Conservation (phyloP, 30 jellyfish, hydroid and myxozoan genomes). For the Chrysaora quinquecirrha region DNA sequence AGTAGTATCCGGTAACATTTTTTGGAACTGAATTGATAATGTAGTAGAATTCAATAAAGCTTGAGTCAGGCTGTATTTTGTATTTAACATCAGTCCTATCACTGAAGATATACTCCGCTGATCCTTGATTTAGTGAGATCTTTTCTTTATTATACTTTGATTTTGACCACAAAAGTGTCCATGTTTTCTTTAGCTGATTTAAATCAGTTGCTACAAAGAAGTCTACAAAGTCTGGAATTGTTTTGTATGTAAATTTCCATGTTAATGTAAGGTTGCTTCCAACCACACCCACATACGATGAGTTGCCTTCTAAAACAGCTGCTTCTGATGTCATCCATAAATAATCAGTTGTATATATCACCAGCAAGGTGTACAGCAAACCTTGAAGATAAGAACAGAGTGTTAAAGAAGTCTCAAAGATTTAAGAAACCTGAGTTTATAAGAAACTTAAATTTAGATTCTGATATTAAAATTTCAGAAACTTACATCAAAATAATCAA, state of each 20-base stretch:
- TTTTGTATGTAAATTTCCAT: slow-evolving; percentile 25
- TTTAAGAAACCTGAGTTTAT: too few species aligned
- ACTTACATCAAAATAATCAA: too few species aligned
- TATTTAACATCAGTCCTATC: slow-evolving; percentile 16
- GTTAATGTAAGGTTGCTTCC: slow-evolving; percentile 15
- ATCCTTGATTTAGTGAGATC: neutral
- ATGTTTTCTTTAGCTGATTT: neutral
- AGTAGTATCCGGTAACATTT: slow-evolving; percentile 5
- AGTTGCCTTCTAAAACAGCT: neutral
- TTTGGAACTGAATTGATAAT: slow-evolving; percentile 25
- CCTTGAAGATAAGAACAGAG: neutral
- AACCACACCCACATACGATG: slow-evolving; percentile 29
- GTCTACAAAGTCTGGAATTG: neutral
- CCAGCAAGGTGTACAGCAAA: slow-evolving; percentile 7
- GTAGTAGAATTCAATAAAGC: neutral
- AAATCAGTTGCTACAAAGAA: neutral
- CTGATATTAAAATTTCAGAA: too few species aligned
- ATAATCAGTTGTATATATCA: neutral
- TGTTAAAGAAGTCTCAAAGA: too few species aligned
- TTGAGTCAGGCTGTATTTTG: slow-evolving; percentile 1
- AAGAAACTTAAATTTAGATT: too few species aligned
- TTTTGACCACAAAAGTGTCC: neutral
- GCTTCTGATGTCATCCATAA: neutral
- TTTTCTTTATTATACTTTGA: neutral
- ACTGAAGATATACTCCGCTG: slow-evolving; percentile 17